Evolutionary conservation across 2,888 invertebrate species (phyloP).

Genomic region (Cephus rjabovi): DNA sequence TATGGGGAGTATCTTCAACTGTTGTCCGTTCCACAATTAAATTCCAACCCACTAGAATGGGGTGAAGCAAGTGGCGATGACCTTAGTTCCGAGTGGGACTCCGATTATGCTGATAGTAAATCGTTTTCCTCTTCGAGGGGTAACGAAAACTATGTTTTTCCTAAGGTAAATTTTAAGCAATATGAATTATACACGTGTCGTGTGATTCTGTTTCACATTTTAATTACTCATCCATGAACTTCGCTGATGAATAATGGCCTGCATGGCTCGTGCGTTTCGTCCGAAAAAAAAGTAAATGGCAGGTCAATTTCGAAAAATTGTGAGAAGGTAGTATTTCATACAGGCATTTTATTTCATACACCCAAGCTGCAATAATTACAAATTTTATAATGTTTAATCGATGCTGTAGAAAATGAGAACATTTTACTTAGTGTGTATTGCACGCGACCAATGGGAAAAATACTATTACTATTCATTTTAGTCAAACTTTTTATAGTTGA

Average conservation of each 20-base stretch:
- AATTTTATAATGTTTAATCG: not conserved
- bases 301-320: not conserved
- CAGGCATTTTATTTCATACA: not conserved
- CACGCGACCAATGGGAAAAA: not conserved
- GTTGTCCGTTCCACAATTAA: conserved; percentile 74
- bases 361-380: not conserved
- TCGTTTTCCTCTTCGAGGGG: conserved; percentile 17
- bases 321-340: not conserved
- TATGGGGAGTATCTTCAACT: conserved; percentile 86
- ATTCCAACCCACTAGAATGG: conserved; percentile 76
- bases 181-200: not conserved
- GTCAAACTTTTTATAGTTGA: conserved; percentile 18
- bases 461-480: not conserved
- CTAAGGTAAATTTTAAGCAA: conserved; percentile 30
- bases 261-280: not conserved
- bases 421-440: not conserved
- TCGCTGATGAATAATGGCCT: no score
- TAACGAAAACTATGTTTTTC: conserved; percentile 27
- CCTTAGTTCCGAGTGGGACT: conserved; percentile 92
- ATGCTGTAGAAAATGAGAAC: not conserved
- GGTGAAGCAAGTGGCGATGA: conserved; percentile 93
- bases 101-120: conserved; percentile 69
- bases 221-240: not conserved
- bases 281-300: not conserved
- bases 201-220: not conserved